phyloP scores from a whole-genome alignment of 1,140 invertebrate species.

The Trinorchestia longiramus region DNA sequence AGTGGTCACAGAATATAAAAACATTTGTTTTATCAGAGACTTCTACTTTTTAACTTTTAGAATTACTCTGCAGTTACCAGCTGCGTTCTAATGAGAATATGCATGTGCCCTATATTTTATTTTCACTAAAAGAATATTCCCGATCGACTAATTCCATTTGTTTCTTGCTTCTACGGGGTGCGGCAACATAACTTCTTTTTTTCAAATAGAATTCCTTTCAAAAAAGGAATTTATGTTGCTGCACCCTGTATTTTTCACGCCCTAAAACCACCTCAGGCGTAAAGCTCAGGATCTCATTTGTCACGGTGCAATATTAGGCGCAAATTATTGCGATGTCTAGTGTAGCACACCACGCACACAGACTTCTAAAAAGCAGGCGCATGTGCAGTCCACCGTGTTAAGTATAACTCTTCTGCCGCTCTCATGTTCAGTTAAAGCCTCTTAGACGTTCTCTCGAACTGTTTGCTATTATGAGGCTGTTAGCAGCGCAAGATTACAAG shows the following conservation, averaged over 20 bases:
- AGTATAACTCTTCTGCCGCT: neutral
- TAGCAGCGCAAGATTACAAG: conserved; percentile 24
- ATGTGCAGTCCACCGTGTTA: neutral
- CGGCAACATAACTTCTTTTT: no score
- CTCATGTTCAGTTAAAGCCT: conserved; percentile 46
- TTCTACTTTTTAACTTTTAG: no score
- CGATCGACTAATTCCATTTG: neutral
- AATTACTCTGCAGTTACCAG: no score
- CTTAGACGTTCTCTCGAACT: conserved; percentile 49
- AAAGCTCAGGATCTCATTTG: neutral
- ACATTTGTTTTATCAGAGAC: no score
- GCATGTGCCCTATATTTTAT: neutral
- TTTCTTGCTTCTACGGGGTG: neutral
- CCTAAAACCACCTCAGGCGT: neutral
- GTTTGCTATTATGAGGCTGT: conserved; percentile 49
- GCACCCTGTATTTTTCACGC: neutral
- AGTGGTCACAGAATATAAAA: no score
- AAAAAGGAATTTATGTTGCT: no score
- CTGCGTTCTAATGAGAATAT: no score
- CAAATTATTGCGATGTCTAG: neutral
- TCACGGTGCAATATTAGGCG: neutral
- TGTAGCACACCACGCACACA: conserved; percentile 4
- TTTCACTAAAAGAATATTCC: neutral
- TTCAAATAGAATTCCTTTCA: no score
- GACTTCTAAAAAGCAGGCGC: neutral